Evolutionary conservation across 2,113 vertebrate genomes (phyloP).

Genomic region (Apteryx owenii): DNA sequence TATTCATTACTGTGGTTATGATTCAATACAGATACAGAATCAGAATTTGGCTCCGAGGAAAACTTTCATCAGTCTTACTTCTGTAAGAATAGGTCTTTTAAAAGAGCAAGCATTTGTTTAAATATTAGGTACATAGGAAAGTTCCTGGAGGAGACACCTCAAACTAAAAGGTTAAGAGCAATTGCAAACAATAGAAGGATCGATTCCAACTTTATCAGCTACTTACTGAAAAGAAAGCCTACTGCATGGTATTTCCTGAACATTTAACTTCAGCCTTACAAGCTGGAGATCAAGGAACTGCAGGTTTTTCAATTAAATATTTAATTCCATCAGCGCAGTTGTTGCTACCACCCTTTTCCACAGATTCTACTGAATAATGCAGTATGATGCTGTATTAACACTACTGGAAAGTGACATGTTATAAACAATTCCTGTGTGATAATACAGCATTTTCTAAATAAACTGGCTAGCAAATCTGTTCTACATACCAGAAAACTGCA

Average conservation of each 20-base stretch:
- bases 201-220: neutral
- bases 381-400: neutral
- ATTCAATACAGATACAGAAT: neutral
- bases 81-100: neutral
- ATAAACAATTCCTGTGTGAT: neutral
- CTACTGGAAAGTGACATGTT: neutral
- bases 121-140: neutral
- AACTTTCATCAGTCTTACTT: neutral
- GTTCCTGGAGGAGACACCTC: neutral
- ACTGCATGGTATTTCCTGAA: neutral
- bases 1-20: neutral
- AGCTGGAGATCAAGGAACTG: neutral
- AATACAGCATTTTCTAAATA: neutral
- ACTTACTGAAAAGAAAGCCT: neutral
- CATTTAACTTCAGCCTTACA: neutral
- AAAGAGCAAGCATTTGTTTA: neutral
- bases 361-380: constrained; percentile 44
- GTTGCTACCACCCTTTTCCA: neutral
- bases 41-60: neutral
- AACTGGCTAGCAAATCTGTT: neutral
- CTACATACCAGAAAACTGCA: neutral
- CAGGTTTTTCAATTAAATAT: constrained; percentile 10
- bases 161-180: constrained; percentile 3
- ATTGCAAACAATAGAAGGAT: neutral
- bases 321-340: neutral